phyloP scores from a whole-genome alignment of 2,797 vertebrate genomes.

The Ptychadena robeensis region DNA sequence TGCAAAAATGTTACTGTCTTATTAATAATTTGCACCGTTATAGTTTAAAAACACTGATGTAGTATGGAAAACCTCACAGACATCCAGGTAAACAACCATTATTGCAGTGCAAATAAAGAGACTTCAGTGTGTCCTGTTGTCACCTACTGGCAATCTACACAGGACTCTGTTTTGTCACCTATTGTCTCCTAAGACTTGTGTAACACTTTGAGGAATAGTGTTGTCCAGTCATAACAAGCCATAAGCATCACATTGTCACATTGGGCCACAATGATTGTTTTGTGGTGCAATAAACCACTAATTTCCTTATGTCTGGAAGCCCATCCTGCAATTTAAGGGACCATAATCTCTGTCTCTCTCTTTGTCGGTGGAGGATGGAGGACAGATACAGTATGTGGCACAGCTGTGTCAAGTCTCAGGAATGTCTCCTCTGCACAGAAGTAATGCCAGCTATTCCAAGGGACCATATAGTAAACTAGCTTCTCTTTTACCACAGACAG shows the following conservation, averaged over 20 bases:
- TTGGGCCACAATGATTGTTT: constrained; percentile 16
- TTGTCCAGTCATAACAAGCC: not conserved
- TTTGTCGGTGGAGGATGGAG: constrained; percentile 13
- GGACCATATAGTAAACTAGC: not conserved
- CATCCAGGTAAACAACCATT: not conserved
- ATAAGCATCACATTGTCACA: constrained; percentile 32
- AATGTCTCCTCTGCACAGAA: constrained; percentile 13
- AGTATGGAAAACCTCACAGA: not conserved
- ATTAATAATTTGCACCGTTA: not conserved
- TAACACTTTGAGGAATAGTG: constrained; percentile 4
- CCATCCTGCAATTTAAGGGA: constrained; percentile 55
- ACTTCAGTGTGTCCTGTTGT: not conserved
- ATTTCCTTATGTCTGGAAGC: constrained; percentile 42
- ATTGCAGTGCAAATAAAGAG: not conserved
- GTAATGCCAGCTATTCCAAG: not conserved
- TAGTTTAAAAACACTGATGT: not conserved
- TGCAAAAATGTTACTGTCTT: not conserved
- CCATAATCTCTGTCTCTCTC: constrained; percentile 32
- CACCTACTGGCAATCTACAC: not conserved
- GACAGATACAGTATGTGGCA: constrained; percentile 38
- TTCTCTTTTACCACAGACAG: not conserved
- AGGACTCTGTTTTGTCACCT: not conserved
- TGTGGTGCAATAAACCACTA: constrained; percentile 45
- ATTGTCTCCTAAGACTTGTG: not conserved
- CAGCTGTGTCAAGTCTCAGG: constrained; percentile 31